Percentiles rank a stretch among this genome's conserved stretches.
phyloP scores from a whole-genome alignment of 2,113 vertebrate species.

The Uropsilus gracilis region DNA sequence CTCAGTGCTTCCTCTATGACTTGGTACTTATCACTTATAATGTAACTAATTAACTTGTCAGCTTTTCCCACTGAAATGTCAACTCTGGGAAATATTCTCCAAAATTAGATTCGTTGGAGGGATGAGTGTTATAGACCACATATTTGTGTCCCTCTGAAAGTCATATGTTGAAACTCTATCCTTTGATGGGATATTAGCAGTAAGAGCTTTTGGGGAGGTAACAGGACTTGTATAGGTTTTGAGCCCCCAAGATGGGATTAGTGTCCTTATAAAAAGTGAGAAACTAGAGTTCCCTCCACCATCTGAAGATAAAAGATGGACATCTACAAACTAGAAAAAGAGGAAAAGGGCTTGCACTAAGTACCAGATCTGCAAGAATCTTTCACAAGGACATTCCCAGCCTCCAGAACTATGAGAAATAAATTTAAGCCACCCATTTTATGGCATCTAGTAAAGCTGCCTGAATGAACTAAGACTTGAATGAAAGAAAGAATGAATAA shows the following conservation, averaged over 20 bases:
- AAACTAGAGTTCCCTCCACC: background rate
- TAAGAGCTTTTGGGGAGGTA: background rate
- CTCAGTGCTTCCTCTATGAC: background rate
- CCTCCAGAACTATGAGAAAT: background rate
- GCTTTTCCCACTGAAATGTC: background rate
- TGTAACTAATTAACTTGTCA: background rate
- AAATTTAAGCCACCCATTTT: background rate
- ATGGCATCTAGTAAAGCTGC: background rate
- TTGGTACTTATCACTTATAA: background rate
- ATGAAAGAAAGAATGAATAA: background rate
- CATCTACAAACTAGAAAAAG: background rate
- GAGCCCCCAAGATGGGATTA: background rate
- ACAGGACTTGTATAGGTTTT: background rate
- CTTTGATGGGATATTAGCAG: background rate
- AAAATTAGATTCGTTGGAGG: background rate
- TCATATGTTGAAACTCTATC: background rate
- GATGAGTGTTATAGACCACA: background rate
- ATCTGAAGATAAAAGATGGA: background rate
- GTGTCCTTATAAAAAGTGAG: background rate
- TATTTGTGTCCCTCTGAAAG: too few relatives aligned
- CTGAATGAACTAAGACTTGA: background rate
- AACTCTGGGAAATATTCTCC: background rate
- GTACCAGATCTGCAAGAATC: accelerated
- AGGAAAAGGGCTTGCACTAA: background rate
- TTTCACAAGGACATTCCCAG: background rate